A percentile compares a stretch with the other conserved stretches of the same genome.
phyloP scores from a whole-genome alignment of 2,888 invertebrate genomes.

The Trachelus stipa region DNA sequence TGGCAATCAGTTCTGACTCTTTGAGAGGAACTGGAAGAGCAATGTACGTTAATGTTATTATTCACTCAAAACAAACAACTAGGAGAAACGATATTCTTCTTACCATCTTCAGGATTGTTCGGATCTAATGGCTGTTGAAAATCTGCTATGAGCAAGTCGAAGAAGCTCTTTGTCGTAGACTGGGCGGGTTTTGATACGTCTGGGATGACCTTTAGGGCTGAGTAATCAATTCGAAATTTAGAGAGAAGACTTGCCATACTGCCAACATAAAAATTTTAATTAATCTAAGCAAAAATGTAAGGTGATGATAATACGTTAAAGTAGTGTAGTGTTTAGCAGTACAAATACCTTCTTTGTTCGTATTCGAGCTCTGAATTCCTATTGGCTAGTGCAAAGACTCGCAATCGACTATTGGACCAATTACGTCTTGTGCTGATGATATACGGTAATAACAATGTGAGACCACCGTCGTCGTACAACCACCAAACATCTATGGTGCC shows the following conservation, averaged over 20 bases:
- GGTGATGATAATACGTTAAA: slow-evolving; percentile 63
- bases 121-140: slow-evolving; percentile 66
- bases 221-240: slow-evolving; percentile 95
- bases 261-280: neutral
- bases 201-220: slow-evolving; percentile 90
- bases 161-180: slow-evolving; percentile 78
- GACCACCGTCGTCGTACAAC: slow-evolving; percentile 93
- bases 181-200: slow-evolving; percentile 88
- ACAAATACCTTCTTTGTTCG: slow-evolving; percentile 65
- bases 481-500: slow-evolving; percentile 96
- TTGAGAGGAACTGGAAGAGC: slow-evolving; percentile 65
- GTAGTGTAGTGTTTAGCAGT: neutral
- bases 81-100: slow-evolving; percentile 44
- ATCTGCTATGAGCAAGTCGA: slow-evolving; percentile 78
- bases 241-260: slow-evolving; percentile 91
- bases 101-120: slow-evolving; percentile 51
- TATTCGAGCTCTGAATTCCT: slow-evolving; percentile 84
- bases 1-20: slow-evolving; percentile 77
- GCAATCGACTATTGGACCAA: slow-evolving; percentile 82
- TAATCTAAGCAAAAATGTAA: neutral
- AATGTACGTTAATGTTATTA: slow-evolving; percentile 2
- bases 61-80: neutral
- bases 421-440: slow-evolving; percentile 83
- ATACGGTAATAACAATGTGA: slow-evolving; percentile 87
- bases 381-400: slow-evolving; percentile 86